Conservation (phyloP, 2,888 invertebrate genomes). For the Tethea ocularis region DNA sequence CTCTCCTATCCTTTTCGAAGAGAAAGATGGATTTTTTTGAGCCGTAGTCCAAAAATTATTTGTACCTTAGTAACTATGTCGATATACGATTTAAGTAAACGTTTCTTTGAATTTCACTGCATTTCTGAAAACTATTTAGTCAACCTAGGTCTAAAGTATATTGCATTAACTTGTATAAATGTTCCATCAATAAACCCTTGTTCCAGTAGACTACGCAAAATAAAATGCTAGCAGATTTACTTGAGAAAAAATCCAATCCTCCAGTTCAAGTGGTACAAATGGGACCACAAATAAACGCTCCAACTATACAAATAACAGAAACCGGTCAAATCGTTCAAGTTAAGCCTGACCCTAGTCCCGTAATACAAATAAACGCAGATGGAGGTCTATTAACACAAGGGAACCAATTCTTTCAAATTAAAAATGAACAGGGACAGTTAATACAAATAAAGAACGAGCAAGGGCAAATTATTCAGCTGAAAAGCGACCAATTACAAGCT, state of each 20-base stretch:
- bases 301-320: slow-evolving; percentile 78
- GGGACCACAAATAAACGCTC: slow-evolving; percentile 71
- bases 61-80: too few species aligned
- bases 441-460: slow-evolving; percentile 76
- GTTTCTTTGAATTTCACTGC: too few species aligned
- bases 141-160: not conserved
- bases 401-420: slow-evolving; percentile 70
- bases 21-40: too few species aligned
- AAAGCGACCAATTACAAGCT: slow-evolving; percentile 64
- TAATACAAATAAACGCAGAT: slow-evolving; percentile 65
- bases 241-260: slow-evolving; percentile 89
- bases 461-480: slow-evolving; percentile 74
- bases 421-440: slow-evolving; percentile 75
- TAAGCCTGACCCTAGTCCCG: slow-evolving; percentile 59
- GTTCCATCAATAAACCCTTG: not conserved
- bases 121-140: not conserved
- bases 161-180: not conserved
- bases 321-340: slow-evolving; percentile 78
- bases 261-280: slow-evolving; percentile 80
- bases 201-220: slow-evolving; percentile 80
- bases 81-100: too few species aligned
- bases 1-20: too few species aligned
- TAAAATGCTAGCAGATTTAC: slow-evolving; percentile 92
- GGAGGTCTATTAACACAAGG: slow-evolving; percentile 49
- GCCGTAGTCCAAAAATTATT: too few species aligned